These are phyloP conservation scores for Drosophila mauritiana DNA, from an alignment of 1,140 invertebrate species.

Conservation along the genomic window DNA sequence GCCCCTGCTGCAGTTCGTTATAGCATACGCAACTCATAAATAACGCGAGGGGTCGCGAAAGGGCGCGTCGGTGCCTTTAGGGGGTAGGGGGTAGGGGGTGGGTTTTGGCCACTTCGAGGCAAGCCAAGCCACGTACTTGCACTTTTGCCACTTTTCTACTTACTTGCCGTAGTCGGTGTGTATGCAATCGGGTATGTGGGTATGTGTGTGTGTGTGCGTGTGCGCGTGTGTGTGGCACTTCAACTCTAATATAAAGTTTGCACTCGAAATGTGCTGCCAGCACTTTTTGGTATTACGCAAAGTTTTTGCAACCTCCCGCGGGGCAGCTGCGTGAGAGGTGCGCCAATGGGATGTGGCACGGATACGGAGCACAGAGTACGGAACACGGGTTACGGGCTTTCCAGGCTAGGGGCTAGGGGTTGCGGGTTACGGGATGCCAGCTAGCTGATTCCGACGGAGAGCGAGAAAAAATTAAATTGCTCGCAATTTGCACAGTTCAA, in stretches of 20 bases:
- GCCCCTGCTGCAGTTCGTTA: slow-evolving; percentile 66
- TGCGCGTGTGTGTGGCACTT: slow-evolving; percentile 68
- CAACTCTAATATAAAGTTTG: slow-evolving; percentile 83
- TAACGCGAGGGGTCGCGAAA: slow-evolving; percentile 45
- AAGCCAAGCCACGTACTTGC: slow-evolving; percentile 70
- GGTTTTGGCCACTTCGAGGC: slow-evolving; percentile 2
- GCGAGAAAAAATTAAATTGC: slow-evolving; percentile 75
- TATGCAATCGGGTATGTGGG: neutral
- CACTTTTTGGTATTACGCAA: slow-evolving; percentile 82
- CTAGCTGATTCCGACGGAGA: slow-evolving; percentile 54
- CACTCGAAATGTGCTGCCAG: slow-evolving; percentile 80
- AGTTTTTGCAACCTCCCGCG: slow-evolving; percentile 64
- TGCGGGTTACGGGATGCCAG: slow-evolving; percentile 4
- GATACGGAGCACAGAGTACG: slow-evolving; percentile 7
- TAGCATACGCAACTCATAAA: slow-evolving; percentile 80
- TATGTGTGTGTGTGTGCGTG: slow-evolving; percentile 21
- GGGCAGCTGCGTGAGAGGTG: slow-evolving; percentile 46
- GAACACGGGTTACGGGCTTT: slow-evolving; percentile 3
- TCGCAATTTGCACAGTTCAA: slow-evolving; percentile 83
- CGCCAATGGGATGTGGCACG: slow-evolving; percentile 17
- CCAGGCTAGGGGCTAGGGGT: neutral
- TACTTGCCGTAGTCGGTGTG: slow-evolving; percentile 42
- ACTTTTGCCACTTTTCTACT: slow-evolving; percentile 74
- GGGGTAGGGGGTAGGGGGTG: neutral
- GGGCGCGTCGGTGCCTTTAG: slow-evolving; percentile 7